A percentile compares a stretch with the other conserved stretches of the same genome.
Evolutionary conservation across 2,113 vertebrate genomes (phyloP).

Genomic region (Oncorhynchus keta): DNA sequence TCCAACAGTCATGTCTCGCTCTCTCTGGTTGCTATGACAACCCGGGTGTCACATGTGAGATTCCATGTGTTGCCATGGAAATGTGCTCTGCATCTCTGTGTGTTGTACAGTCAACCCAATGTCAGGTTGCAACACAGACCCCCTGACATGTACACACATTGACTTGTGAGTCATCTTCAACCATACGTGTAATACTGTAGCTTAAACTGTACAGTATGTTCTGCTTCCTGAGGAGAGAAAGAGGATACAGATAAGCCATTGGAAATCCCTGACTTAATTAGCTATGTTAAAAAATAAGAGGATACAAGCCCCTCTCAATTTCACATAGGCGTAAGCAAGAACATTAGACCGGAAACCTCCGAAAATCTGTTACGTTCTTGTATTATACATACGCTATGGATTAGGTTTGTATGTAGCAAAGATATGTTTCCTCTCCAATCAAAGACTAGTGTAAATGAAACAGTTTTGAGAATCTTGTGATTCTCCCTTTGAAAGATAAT

Average conservation of each 20-base stretch:
- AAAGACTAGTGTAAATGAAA: too few relatives aligned
- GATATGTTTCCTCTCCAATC: too few relatives aligned
- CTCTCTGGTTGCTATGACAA: slow-evolving; percentile 63
- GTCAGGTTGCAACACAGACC: slow-evolving; percentile 1
- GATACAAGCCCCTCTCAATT: too few relatives aligned
- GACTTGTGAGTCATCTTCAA: not conserved
- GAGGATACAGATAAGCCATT: not conserved
- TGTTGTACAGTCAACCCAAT: slow-evolving; percentile 23
- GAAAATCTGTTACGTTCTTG: too few relatives aligned
- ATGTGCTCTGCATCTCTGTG: slow-evolving; percentile 34
- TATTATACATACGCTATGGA: too few relatives aligned
- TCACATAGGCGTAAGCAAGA: too few relatives aligned
- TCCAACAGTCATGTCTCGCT: slow-evolving; percentile 33
- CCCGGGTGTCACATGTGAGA: slow-evolving; percentile 59
- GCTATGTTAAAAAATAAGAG: not conserved
- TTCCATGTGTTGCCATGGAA: slow-evolving; percentile 65
- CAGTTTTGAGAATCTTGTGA: too few relatives aligned
- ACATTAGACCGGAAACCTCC: too few relatives aligned
- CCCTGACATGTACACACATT: not conserved
- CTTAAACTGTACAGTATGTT: too few relatives aligned
- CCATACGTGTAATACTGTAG: not conserved
- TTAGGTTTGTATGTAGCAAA: too few relatives aligned
- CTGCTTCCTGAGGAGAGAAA: not conserved
- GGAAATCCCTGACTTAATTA: not conserved
- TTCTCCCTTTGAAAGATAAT: too few relatives aligned